Base-by-base conservation (phyloP, 2,888 invertebrate species). In the Ceriagrion tenellum region DNA sequence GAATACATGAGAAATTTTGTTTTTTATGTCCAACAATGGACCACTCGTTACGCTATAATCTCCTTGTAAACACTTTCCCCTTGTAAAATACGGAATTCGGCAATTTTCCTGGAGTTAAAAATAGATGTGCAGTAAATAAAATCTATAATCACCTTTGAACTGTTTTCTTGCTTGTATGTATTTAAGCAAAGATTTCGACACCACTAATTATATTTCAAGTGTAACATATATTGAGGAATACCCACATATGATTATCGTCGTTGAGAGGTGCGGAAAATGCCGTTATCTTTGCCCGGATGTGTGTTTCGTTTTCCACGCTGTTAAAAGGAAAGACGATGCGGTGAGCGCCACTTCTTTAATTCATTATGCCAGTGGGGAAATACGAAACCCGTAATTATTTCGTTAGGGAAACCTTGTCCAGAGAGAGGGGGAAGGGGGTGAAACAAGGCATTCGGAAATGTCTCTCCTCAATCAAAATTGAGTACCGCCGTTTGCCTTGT, bases 321-420 rank as follows among this genome's bases (percentile, higher is more conserved):
- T 81, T 69, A 35, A 26, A 35, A 35, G 81, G 81, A 35, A 81
- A 81, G 81, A 35, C 30, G 35, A 16, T 47, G 47, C 81, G 81
- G 35, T 35, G 69, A 16, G 81, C 35, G 81, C 18, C 81, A 81
- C 35, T 35, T 35, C 81, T 35, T 35, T 18, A 35, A 81, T 35
- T 81, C 81, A 81, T 81, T 81, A 81, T 81, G 81, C n/a, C n/a
- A n/a, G 69, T 69, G 69, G 69, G n/a, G 69, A 0, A 81, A 81
- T 81, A 0, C 16, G 35, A 81, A 81, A 81, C 81, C 30, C 35
- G 35, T 81, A 81, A 81, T 81, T 81, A 30, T 35, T 81, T 81
- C 81, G 81, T 81, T 81, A 35, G 35, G 13, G 16, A 35, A 81
- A 30, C 30, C 26, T 81, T 35, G 81, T 30, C 18, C 30, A 35